Conservation (phyloP, 2,797 vertebrate genomes). For the Anniella stebbinsi region DNA sequence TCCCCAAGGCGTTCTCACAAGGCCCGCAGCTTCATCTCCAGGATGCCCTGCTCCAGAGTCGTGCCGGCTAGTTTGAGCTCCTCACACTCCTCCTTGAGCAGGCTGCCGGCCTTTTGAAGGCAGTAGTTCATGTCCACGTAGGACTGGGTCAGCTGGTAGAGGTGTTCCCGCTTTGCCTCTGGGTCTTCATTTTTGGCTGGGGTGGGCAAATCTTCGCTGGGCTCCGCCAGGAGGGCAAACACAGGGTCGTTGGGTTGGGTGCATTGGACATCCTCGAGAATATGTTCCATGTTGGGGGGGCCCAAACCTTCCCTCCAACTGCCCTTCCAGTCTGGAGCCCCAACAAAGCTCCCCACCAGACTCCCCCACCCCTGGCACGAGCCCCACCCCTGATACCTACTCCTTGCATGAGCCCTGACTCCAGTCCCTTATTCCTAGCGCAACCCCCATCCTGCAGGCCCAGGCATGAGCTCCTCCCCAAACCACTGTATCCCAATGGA, state of each 20-base stretch:
- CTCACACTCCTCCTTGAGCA: slow-evolving; percentile 76
- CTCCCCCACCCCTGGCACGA: too few species aligned
- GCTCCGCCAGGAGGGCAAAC: slow-evolving; percentile 80
- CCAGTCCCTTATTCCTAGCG: too few species aligned
- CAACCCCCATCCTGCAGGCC: too few species aligned
- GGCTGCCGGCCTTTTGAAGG: slow-evolving; percentile 76
- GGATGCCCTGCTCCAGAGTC: slow-evolving; percentile 78
- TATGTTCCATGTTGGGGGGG: slow-evolving; percentile 88
- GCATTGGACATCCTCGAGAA: slow-evolving; percentile 87
- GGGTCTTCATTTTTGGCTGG: slow-evolving; percentile 25
- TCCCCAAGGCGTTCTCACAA: slow-evolving; percentile 66
- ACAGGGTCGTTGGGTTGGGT: slow-evolving; percentile 83
- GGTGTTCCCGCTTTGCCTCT: slow-evolving; percentile 73
- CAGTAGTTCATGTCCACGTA: slow-evolving; percentile 86
- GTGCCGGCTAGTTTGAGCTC: slow-evolving; percentile 77
- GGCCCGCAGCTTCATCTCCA: slow-evolving; percentile 79
- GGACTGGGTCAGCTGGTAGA: slow-evolving; percentile 85
- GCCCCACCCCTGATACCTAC: too few species aligned
- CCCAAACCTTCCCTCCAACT: too few species aligned
- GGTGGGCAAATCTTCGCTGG: slow-evolving; percentile 58
- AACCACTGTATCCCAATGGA: too few species aligned
- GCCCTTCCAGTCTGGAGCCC: too few species aligned
- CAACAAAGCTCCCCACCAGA: too few species aligned
- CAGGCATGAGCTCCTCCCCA: too few species aligned
- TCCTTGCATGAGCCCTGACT: too few species aligned